A percentile compares a stretch with the other conserved stretches of the same genome.
These are phyloP conservation scores for Epizoanthus rinbou DNA, from an alignment of 92 coral and sea anemone genomes.

Conservation along the genomic window DNA sequence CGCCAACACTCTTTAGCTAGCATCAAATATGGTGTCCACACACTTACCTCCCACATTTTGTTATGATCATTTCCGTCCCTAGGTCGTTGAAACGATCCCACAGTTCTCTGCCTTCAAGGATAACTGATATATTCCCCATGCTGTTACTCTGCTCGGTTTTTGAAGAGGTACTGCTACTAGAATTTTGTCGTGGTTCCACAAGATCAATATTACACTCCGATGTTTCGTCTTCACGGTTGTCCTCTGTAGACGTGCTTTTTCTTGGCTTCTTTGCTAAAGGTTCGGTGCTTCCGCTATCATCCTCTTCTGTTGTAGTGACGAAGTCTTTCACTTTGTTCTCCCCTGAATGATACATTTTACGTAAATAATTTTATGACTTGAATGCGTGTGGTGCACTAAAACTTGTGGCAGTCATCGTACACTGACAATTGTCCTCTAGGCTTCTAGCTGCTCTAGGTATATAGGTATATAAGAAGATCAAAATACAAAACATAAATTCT, in stretches of 20 bases:
- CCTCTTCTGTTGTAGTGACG: not conserved
- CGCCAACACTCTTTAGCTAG: too few species aligned
- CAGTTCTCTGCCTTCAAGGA: conserved; percentile 73
- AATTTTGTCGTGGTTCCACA: not conserved
- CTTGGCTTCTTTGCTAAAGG: conserved; percentile 20
- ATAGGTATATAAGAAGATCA: too few species aligned
- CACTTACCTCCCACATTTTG: conserved; percentile 81
- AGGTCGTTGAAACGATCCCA: conserved; percentile 86
- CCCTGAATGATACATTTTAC: not conserved
- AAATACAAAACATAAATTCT: too few species aligned
- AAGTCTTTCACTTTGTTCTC: not conserved
- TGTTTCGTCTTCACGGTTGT: not conserved
- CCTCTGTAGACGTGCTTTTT: conserved; percentile 1
- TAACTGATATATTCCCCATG: conserved; percentile 61
- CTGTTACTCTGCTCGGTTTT: conserved; percentile 46
- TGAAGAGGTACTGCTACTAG: conserved; percentile 4
- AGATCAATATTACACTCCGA: not conserved
- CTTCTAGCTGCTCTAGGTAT: too few species aligned
- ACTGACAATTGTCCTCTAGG: too few species aligned
- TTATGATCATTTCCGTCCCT: conserved; percentile 87
- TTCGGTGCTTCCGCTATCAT: not conserved
- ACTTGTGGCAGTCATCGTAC: too few species aligned
- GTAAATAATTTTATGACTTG: too few species aligned
- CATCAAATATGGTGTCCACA: not conserved
- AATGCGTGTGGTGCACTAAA: too few species aligned